Percentiles rank a stretch among this genome's conserved stretches.
Conservation (phyloP, 1,140 invertebrate genomes). For the Habropoda laboriosa region DNA sequence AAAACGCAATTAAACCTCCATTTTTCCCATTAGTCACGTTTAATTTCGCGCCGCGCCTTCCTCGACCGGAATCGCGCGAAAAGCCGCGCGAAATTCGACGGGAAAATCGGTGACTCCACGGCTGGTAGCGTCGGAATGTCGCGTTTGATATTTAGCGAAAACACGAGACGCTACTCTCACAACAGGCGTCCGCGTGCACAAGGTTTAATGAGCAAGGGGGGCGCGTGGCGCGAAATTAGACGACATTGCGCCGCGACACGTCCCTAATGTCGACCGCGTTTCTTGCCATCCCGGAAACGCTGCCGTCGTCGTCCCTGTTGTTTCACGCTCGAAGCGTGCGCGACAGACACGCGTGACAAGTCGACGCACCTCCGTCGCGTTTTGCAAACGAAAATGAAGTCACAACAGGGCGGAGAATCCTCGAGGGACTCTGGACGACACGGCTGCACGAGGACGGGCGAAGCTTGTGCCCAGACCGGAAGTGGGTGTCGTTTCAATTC, state of each 20-base stretch:
- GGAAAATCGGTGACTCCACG: background rate
- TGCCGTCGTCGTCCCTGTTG: conserved; percentile 40
- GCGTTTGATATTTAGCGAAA: conserved; percentile 1
- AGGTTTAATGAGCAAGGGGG: conserved; percentile 49
- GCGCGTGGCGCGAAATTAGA: conserved; percentile 43
- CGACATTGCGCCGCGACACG: conserved; percentile 49
- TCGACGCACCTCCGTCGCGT: conserved; percentile 2
- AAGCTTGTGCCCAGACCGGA: background rate
- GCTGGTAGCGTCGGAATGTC: background rate
- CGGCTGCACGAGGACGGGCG: background rate
- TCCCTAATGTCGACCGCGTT: conserved; percentile 60
- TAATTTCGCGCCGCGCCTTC: too few relatives aligned
- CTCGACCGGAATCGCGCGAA: background rate
- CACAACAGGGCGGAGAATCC: background rate
- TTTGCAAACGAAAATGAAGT: background rate
- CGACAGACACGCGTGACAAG: conserved; percentile 26
- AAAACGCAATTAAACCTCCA: too few relatives aligned
- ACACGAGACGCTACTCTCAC: conserved; percentile 25
- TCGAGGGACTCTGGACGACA: background rate
- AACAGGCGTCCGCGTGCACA: background rate
- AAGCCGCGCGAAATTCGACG: background rate
- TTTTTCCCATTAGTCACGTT: too few relatives aligned
- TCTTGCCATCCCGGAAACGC: conserved; percentile 52
- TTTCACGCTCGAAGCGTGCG: conserved; percentile 55
- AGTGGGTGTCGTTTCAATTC: background rate